Evolutionary conservation across 1,140 invertebrate species (phyloP).

Genomic region (Gonioctena quinquepunctata): DNA sequence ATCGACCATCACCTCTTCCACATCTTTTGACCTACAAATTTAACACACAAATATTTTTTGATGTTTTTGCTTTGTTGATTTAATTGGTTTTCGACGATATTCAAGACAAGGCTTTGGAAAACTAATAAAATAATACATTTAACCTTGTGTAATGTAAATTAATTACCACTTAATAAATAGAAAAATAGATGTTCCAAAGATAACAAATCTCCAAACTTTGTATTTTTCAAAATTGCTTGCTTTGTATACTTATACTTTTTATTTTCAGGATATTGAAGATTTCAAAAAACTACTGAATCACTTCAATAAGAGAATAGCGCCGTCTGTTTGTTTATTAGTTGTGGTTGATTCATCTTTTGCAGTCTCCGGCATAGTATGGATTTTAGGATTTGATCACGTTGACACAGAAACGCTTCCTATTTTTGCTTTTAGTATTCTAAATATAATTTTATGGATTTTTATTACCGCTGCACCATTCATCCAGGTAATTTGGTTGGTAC

Average conservation of each 20-base stretch:
- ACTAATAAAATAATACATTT: no score
- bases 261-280: constrained; percentile 62
- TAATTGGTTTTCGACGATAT: no score
- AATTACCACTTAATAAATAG: no score
- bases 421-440: constrained; percentile 65
- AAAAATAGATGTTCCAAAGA: no score
- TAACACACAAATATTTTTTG: no score
- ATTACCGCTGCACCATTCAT: constrained; percentile 71
- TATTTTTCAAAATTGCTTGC: no score
- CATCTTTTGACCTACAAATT: no score
- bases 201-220: no score
- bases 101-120: no score
- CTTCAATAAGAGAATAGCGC: constrained; percentile 72
- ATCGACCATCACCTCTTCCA: no score
- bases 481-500: constrained; percentile 63
- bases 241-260: not conserved
- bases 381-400: constrained; percentile 64
- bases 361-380: constrained; percentile 67
- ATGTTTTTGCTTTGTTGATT: no score
- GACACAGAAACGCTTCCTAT: constrained; percentile 61
- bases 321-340: constrained; percentile 74
- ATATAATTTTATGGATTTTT: constrained; percentile 70
- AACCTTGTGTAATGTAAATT: no score
- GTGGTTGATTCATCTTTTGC: constrained; percentile 75
- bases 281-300: constrained; percentile 75